phyloP scores from a whole-genome alignment of 2,888 invertebrate species.

The Drosophila maculinotata region DNA sequence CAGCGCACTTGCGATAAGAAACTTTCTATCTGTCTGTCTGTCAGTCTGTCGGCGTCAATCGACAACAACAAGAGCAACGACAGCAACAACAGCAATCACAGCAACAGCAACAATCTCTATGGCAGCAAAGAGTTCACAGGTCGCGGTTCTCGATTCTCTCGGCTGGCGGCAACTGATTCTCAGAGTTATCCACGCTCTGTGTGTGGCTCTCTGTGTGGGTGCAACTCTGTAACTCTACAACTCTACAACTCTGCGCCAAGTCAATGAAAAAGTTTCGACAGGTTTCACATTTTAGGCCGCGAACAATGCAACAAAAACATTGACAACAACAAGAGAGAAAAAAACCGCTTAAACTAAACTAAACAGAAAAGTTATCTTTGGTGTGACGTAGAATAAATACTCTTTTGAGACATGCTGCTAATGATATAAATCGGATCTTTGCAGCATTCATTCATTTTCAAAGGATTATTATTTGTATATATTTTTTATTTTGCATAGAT shows the following conservation, averaged over 20 bases:
- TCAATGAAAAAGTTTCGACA: slow-evolving; percentile 73
- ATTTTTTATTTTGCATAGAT: no score
- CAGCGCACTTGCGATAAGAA: slow-evolving; percentile 31
- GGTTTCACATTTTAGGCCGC: slow-evolving; percentile 72
- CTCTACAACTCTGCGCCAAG: slow-evolving; percentile 37
- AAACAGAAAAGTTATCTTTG: background rate
- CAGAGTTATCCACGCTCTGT: slow-evolving; percentile 20
- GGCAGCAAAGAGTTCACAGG: slow-evolving; percentile 26
- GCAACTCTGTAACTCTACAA: slow-evolving; percentile 9
- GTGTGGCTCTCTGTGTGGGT: slow-evolving; percentile 51
- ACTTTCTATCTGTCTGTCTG: slow-evolving; percentile 37
- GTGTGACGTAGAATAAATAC: background rate
- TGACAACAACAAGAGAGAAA: slow-evolving; percentile 7
- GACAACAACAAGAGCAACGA: slow-evolving; percentile 18
- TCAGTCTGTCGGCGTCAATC: slow-evolving; percentile 26
- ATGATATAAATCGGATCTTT: no score
- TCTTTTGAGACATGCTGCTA: no score
- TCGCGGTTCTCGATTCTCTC: slow-evolving; percentile 21
- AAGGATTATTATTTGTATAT: no score
- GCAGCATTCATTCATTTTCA: no score
- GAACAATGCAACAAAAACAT: slow-evolving; percentile 55
- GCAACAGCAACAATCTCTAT: slow-evolving; percentile 13
- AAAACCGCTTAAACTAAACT: background rate
- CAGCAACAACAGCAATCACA: slow-evolving; percentile 4
- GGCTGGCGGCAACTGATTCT: slow-evolving; percentile 12